These are phyloP conservation scores for Trididemnum clinides DNA, from an alignment of 23 tunicate genomes.

Conservation along the genomic window DNA sequence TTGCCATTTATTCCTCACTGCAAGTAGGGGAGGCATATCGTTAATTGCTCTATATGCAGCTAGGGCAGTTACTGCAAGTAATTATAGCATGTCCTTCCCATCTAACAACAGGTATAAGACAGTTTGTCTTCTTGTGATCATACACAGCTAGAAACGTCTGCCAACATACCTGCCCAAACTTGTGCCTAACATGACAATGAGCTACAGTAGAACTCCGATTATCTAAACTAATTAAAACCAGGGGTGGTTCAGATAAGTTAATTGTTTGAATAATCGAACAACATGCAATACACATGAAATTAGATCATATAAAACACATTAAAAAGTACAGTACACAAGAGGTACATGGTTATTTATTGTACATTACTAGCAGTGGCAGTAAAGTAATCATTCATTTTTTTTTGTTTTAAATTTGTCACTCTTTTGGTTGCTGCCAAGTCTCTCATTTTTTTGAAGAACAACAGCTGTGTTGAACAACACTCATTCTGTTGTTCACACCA, in stretches of 20 bases:
- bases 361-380: slow-evolving; percentile 31
- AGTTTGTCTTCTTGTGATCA: no score
- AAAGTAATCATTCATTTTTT: slow-evolving; percentile 23
- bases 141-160: no score
- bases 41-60: no score
- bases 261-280: slow-evolving; percentile 21
- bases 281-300: slow-evolving; percentile 12
- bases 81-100: no score
- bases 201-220: slow-evolving; percentile 25
- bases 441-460: slow-evolving; percentile 13
- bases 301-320: slow-evolving; percentile 10
- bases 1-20: no score
- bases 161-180: no score
- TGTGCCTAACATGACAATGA: no score
- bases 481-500: slow-evolving; percentile 31
- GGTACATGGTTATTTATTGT: slow-evolving; percentile 16
- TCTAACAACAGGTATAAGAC: no score
- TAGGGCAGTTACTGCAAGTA: no score
- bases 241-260: slow-evolving; percentile 24
- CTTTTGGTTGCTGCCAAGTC: slow-evolving; percentile 19
- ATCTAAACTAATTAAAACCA: slow-evolving; percentile 17
- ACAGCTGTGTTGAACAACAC: slow-evolving; percentile 34
- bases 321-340: no score
- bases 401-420: slow-evolving; percentile 2
- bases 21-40: no score